Evolutionary conservation across 2,113 vertebrate species (phyloP), one percentile per base, ranked within the genome.

Genomic region (Dicrurus megarhynchus): DNA sequence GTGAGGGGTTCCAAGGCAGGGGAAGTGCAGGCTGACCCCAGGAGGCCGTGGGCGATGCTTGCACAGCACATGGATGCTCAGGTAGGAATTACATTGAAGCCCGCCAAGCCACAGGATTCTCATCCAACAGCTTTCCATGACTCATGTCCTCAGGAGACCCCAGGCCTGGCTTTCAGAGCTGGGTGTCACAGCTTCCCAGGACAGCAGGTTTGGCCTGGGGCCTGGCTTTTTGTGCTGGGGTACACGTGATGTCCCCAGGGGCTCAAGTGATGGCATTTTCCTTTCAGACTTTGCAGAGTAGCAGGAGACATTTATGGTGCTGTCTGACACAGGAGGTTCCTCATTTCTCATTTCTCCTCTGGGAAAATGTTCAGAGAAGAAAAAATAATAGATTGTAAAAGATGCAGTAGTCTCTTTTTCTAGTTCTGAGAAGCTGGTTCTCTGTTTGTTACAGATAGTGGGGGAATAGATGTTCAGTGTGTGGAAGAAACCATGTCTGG

Each of bases 311-410:
- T 89, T 89, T 74, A 49, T 78, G 60, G 82, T 53, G 24, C 39
- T 71, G 32, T 84, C 57, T 92, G 60, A 61, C 70, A 47, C 1
- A 1, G 49, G 49, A 93, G 53, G 44, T 81, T 93, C 78, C 44
- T 84, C 81, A 79, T 76, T 93, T 93, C 83, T 95, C 46, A 87
- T 95, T 96, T 94, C 41, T 83, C 44, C 83, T 86, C 61, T 91
- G 87, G 74, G 91, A 95, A 93, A 87, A 76, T 60, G 37, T 28
- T 82, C 80, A 64, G 81, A 87, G 49, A 79, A 84, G 41, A 77
- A 64, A 94, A 91, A 79, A 32, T n/a, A 87, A 82, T 81, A 85
- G 18, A 50, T 82, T 84, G 46, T 61, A 61, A 53, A 95, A 68
- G 60, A 64, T 37, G 50, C 3, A 4, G 22, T 37, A 55, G 68